A percentile compares a stretch with the other conserved stretches of the same genome.
These are phyloP conservation scores for Acrocephalus kingi DNA, from an alignment of 2,113 vertebrate species.

Conservation along the genomic window DNA sequence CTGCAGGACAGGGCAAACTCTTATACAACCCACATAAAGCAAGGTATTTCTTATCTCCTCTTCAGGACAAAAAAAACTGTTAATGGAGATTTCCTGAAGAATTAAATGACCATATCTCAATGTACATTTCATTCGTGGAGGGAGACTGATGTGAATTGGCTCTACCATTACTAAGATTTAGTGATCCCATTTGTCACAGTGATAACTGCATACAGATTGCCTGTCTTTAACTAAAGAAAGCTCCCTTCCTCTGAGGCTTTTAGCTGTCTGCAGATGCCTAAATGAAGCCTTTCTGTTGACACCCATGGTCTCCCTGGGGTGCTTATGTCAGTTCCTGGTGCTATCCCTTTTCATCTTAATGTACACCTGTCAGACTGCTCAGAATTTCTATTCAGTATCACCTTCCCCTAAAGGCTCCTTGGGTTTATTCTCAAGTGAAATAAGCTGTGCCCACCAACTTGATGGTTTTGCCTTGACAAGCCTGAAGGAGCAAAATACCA, in stretches of 20 bases:
- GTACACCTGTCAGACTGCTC: background rate
- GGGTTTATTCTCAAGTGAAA: background rate
- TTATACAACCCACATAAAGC: background rate
- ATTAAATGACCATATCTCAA: background rate
- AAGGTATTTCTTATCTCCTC: background rate
- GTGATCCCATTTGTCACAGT: background rate
- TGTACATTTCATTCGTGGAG: rapidly evolving
- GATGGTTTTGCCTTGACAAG: background rate
- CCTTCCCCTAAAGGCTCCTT: background rate
- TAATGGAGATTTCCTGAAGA: background rate
- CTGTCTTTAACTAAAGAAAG: background rate
- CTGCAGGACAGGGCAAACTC: background rate
- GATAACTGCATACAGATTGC: background rate
- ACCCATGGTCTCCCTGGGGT: background rate
- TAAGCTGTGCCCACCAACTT: background rate
- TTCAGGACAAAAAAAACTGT: background rate
- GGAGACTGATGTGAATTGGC: background rate
- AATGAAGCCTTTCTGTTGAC: background rate
- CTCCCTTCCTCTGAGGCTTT: background rate
- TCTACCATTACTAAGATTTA: background rate
- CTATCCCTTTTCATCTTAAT: background rate
- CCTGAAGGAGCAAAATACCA: background rate
- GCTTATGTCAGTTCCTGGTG: background rate
- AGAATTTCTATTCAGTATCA: background rate
- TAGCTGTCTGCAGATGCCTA: background rate